Evolutionary conservation across 2,113 vertebrate species (phyloP), one percentile per base, ranked within the genome.

Genomic region (Diphyllodes magnificus): DNA sequence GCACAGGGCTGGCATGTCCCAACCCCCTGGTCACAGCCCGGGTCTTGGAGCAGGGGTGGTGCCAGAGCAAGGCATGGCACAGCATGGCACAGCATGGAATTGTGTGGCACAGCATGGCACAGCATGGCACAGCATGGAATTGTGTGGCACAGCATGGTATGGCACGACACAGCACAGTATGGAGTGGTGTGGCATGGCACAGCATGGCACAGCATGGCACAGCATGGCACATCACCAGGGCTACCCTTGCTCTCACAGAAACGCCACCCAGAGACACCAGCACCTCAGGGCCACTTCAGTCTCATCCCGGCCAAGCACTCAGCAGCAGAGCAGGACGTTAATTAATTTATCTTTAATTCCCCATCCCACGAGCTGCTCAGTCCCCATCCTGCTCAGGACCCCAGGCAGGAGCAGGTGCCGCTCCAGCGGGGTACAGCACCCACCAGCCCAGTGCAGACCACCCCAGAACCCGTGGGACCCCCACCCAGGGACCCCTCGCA

Each of bases 341-440:
- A 45, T 33, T 39, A 7, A 47, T 31, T 47, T 4, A 8, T 16
- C 8, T 40, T 39, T 27, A 47, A 39, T 23, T 33, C 21, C 8
- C 20, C 53, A 11, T 3, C 21, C 7, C 82, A 18, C 0, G 0
- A 27, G 24, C 31, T 6, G 2, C 1, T 7, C 2, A 9, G 39
- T 30, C 12, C 75, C 35, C 49, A 19, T 40, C 42, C 75, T 31
- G 49, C 54, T 28, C 57, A 42, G 63, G 35, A 73, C 13, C 57
- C 4, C 24, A 1, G 2, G 5, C 1, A 22, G 53, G 30, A 83
- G 81, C 96, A 96, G 95, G 96, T 96, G 96, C 78, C 83, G 60
- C 50, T 54, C 17, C 5, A 0, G 0, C 0, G 0, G 35, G 40
- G 28, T 11, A 5, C 76, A 61, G 64, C 81, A 50, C 66, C 90